phyloP scores from a whole-genome alignment of 2,888 invertebrate species.

The Blastobasis adustella region DNA sequence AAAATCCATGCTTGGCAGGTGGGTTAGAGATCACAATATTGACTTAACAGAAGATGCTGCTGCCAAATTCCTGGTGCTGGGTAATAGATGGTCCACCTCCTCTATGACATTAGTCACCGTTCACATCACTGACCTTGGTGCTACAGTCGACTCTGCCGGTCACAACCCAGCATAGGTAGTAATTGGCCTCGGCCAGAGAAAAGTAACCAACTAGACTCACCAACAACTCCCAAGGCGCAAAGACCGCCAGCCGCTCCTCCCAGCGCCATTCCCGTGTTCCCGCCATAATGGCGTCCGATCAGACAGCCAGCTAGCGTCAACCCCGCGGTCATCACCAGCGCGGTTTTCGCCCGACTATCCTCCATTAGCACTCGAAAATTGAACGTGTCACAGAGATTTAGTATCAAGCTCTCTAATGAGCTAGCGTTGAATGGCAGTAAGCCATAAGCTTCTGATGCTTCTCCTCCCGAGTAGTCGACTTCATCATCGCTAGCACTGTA shows the following conservation, averaged over 20 bases:
- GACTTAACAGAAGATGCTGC: no score
- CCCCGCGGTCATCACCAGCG: slow-evolving; percentile 48
- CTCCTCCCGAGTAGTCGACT: no score
- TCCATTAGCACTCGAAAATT: slow-evolving; percentile 50
- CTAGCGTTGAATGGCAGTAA: slow-evolving; percentile 44
- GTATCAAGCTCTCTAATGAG: slow-evolving; percentile 47
- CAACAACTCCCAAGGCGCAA: slow-evolving; percentile 54
- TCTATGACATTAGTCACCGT: no score
- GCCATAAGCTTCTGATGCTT: neutral
- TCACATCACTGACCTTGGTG: no score
- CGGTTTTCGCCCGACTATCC: slow-evolving; percentile 33
- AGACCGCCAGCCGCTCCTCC: slow-evolving; percentile 59
- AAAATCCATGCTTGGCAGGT: no score
- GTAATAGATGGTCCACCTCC: no score
- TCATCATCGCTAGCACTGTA: no score
- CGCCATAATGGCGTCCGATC: slow-evolving; percentile 57
- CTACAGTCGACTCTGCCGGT: no score
- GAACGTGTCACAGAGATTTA: slow-evolving; percentile 48
- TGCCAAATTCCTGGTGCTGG: no score
- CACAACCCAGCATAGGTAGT: no score
- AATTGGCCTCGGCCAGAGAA: no score
- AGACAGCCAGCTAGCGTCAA: slow-evolving; percentile 50
- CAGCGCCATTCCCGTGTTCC: slow-evolving; percentile 51
- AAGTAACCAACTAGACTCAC: slow-evolving; percentile 29
- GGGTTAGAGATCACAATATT: no score